Evolutionary conservation across 2,797 vertebrate genomes (phyloP).

Genomic region (Syndactyla subalaris): DNA sequence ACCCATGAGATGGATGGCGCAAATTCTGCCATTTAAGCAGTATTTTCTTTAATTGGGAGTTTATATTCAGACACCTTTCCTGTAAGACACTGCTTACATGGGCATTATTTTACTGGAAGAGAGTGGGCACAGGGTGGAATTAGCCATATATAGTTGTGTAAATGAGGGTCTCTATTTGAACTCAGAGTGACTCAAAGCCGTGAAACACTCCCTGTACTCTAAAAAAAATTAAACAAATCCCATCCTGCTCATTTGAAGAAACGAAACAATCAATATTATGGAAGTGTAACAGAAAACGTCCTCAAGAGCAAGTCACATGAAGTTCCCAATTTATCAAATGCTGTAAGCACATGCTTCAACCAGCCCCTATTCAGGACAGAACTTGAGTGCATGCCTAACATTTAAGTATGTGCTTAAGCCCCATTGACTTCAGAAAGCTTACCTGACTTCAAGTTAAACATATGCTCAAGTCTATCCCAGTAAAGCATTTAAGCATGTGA

Average conservation of each 20-base stretch:
- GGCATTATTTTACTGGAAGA: conserved; percentile 45
- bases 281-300: conserved; percentile 23
- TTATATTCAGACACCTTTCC: conserved; percentile 74
- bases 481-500: conserved; percentile 45
- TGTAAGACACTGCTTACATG: conserved; percentile 69
- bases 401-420: conserved; percentile 56
- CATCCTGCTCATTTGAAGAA: neutral
- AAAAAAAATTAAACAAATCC: neutral
- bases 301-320: conserved; percentile 32
- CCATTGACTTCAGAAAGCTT: conserved; percentile 54
- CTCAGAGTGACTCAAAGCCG: neutral
- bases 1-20: conserved; percentile 28
- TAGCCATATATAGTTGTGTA: conserved; percentile 53
- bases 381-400: conserved; percentile 58
- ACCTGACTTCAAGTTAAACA: conserved; percentile 58
- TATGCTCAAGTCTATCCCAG: conserved; percentile 26
- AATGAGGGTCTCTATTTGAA: neutral
- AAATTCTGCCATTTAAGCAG: conserved; percentile 69
- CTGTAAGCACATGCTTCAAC: conserved; percentile 24
- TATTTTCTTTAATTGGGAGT: conserved; percentile 76
- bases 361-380: conserved; percentile 35
- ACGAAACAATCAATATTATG: neutral
- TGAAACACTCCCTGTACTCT: neutral
- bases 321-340: conserved; percentile 51
- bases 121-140: conserved; percentile 41